Conservation (phyloP, 2,888 invertebrate genomes). For the Osedax frankpressi region DNA sequence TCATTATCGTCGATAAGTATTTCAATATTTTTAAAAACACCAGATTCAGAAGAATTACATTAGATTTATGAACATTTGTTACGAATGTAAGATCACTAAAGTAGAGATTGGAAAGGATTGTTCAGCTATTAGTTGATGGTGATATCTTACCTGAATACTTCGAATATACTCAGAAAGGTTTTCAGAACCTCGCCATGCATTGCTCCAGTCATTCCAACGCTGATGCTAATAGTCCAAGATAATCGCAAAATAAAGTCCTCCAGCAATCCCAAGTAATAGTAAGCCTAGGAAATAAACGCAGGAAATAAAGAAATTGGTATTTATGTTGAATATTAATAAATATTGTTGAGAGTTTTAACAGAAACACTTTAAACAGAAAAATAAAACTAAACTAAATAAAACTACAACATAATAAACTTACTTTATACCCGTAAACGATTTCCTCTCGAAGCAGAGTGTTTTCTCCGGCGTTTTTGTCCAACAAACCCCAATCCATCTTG, state of each 20-base stretch:
- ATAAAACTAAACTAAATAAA: too few relatives aligned
- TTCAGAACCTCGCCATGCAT: slow-evolving; percentile 59
- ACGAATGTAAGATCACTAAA: too few relatives aligned
- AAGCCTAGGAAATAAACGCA: slow-evolving; percentile 43
- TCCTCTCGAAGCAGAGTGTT: slow-evolving; percentile 82
- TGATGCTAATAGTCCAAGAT: slow-evolving; percentile 77
- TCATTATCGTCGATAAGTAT: too few relatives aligned
- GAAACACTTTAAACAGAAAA: too few relatives aligned
- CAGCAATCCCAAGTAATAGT: slow-evolving; percentile 88
- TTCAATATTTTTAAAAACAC: too few relatives aligned
- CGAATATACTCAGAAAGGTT: slow-evolving; percentile 37
- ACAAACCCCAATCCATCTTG: slow-evolving; percentile 96
- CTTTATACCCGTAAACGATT: slow-evolving; percentile 81
- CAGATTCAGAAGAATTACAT: too few relatives aligned
- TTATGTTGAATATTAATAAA: background rate
- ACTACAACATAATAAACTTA: too few relatives aligned
- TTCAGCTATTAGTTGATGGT: too few relatives aligned
- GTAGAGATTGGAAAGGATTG: too few relatives aligned
- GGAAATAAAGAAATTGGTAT: slow-evolving; percentile 59
- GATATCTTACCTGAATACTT: slow-evolving; percentile 41
- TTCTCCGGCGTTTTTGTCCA: slow-evolving; percentile 70
- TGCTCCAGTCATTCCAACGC: slow-evolving; percentile 65
- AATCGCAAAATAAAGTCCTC: slow-evolving; percentile 87
- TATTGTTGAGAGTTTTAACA: background rate
- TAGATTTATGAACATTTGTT: too few relatives aligned